Evolutionary conservation across 2,113 vertebrate species (phyloP).

Genomic region (Thalassoma bifasciatum): DNA sequence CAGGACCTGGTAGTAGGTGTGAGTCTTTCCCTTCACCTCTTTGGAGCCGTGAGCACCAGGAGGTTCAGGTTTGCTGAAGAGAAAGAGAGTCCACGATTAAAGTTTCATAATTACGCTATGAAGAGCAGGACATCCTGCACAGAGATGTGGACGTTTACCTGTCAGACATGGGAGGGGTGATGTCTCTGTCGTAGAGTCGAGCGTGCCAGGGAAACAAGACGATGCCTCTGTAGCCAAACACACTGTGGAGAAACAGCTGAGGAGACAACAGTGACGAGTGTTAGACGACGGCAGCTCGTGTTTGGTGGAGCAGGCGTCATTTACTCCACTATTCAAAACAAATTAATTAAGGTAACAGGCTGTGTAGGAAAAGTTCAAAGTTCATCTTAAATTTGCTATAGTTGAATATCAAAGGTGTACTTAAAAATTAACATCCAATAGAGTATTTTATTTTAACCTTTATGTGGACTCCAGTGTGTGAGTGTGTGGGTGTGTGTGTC

Average conservation of each 20-base stretch:
- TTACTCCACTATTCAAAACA: not conserved
- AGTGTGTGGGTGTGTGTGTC: conserved; percentile 15
- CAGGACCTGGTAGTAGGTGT: conserved; percentile 97
- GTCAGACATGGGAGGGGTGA: conserved; percentile 89
- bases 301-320: conserved; percentile 16
- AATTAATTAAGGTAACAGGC: too few species aligned
- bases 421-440: too few species aligned
- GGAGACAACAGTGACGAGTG: conserved; percentile 47
- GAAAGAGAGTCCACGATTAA: not conserved
- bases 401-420: too few species aligned
- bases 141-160: conserved; percentile 79
- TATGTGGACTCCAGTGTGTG: too few species aligned
- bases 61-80: conserved; percentile 83
- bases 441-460: too few species aligned
- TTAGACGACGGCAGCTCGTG: conserved; percentile 14
- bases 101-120: not conserved
- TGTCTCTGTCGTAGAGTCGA: conserved; percentile 94
- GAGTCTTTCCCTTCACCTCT: conserved; percentile 97
- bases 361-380: too few species aligned
- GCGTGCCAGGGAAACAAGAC: conserved; percentile 99
- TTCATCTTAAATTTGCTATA: too few species aligned
- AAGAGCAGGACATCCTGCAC: not conserved
- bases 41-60: conserved; percentile 90
- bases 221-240: conserved; percentile 97
- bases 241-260: conserved; percentile 96